phyloP scores from a whole-genome alignment of 2,888 invertebrate species.

The Rotaria sp. region DNA sequence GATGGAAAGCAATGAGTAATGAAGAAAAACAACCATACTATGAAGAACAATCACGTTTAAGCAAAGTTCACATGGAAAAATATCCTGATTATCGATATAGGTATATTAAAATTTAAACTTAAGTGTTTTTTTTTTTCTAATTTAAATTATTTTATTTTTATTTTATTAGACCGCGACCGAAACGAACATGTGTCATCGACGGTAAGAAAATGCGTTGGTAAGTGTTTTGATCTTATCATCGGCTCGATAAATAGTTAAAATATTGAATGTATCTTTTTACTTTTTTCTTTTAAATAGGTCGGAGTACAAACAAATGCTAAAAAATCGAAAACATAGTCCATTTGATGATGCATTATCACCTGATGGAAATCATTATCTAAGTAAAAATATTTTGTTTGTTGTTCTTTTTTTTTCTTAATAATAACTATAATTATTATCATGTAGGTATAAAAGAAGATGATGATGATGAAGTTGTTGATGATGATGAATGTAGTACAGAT shows the following conservation, averaged over 20 bases:
- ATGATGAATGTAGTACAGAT: slow-evolving; percentile 26
- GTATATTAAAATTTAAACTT: slow-evolving; percentile 43
- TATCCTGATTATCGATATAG: slow-evolving; percentile 83
- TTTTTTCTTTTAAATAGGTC: background rate
- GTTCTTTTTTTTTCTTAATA: background rate
- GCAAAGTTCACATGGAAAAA: slow-evolving; percentile 97
- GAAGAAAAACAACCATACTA: slow-evolving; percentile 97
- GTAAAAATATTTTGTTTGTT: background rate
- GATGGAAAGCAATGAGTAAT: slow-evolving; percentile 98
- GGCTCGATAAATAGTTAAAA: background rate
- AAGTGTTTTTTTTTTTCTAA: background rate
- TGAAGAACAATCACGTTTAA: slow-evolving; percentile 91
- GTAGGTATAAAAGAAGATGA: background rate
- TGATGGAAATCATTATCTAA: background rate
- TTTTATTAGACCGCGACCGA: slow-evolving; percentile 71
- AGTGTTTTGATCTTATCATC: background rate
- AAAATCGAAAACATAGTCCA: slow-evolving; percentile 8
- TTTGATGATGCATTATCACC: background rate
- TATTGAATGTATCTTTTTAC: background rate
- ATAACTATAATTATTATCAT: background rate
- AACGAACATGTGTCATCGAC: slow-evolving; percentile 95
- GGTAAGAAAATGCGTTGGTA: slow-evolving; percentile 63
- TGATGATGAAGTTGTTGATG: background rate
- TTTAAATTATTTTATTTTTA: background rate
- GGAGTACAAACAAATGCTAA: slow-evolving; percentile 13